Evolutionary conservation across 1,140 invertebrate species (phyloP).

Genomic region (Brachionus calyciflorus): DNA sequence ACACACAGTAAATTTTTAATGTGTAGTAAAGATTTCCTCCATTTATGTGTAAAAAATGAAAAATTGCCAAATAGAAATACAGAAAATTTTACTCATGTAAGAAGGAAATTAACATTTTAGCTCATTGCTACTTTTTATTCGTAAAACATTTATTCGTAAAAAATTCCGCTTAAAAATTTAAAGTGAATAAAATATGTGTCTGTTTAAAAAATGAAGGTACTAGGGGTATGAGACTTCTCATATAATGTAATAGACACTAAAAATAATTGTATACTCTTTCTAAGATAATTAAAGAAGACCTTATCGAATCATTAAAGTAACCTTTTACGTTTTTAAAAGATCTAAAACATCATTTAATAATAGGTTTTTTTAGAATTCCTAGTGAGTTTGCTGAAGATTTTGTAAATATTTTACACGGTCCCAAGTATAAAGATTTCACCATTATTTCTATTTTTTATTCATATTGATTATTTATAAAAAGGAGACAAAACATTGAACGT

Average conservation of each 20-base stretch:
- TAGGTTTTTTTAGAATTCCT: neutral
- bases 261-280: neutral
- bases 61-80: no score
- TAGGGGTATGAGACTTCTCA: neutral
- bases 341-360: neutral
- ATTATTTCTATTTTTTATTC: neutral
- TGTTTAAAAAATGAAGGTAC: no score
- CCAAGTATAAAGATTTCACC: no score
- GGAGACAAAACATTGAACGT: neutral
- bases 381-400: neutral
- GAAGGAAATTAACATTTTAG: no score
- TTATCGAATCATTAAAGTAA: constrained; percentile 17
- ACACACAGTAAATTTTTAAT: no score
- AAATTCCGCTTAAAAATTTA: no score
- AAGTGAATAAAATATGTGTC: no score
- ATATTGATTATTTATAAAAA: neutral
- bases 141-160: no score
- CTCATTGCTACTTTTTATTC: no score
- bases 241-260: neutral
- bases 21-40: no score
- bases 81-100: no score
- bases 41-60: no score
- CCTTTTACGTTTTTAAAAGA: neutral
- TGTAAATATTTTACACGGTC: neutral
- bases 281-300: constrained; percentile 7